Conservation (phyloP, 2,113 vertebrate species). For the Scytalopus superciliaris region DNA sequence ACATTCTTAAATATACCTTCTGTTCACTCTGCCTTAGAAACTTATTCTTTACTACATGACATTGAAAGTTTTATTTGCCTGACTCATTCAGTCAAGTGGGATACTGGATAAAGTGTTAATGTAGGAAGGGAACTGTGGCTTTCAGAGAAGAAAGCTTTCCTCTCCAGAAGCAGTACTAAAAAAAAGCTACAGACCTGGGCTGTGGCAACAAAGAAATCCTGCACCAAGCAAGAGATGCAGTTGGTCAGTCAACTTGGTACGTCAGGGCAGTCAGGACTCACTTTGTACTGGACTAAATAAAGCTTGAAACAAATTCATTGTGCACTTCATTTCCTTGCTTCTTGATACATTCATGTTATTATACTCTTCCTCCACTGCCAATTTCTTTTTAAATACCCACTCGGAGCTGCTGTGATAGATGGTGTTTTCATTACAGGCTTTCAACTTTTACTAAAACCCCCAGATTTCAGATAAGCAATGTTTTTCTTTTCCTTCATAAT, state of each 20-base stretch:
- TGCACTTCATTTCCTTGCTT: not conserved
- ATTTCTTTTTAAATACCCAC: not conserved
- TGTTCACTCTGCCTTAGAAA: not conserved
- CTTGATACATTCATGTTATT: not conserved
- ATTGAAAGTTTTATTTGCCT: not conserved
- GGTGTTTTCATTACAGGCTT: not conserved
- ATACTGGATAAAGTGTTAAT: not conserved
- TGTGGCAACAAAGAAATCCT: not conserved
- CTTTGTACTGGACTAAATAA: not conserved
- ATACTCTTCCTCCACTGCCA: not conserved
- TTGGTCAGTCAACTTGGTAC: not conserved
- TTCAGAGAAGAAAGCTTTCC: not conserved
- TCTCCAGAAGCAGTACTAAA: not conserved
- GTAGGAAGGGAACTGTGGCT: not conserved
- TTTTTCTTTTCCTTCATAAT: not conserved
- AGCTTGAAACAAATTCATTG: not conserved
- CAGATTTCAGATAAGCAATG: not conserved
- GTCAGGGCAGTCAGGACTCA: not conserved
- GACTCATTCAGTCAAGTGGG: not conserved
- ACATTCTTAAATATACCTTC: not conserved
- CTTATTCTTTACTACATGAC: not conserved
- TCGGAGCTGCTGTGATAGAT: not conserved
- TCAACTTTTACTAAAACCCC: not conserved
- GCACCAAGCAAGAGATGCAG: not conserved
- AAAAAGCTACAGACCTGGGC: not conserved